These are phyloP conservation scores for Steinernema hermaphroditum DNA, from an alignment of 2,888 invertebrate genomes.

Conservation along the genomic window DNA sequence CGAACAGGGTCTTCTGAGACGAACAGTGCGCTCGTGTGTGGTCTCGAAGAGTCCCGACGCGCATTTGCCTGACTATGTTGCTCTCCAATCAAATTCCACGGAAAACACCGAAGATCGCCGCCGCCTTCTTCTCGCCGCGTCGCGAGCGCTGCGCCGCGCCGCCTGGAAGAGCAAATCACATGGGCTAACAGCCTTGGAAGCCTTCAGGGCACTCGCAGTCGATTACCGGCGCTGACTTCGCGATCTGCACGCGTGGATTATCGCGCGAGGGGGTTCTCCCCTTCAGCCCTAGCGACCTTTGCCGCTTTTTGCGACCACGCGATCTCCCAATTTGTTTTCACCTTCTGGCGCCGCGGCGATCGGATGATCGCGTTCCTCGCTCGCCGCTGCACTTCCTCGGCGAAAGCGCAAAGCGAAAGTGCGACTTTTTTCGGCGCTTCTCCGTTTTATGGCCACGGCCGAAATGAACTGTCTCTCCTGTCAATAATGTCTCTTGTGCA, in stretches of 20 bases:
- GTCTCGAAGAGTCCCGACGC: background rate
- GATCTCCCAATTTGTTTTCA: background rate
- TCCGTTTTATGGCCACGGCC: no score
- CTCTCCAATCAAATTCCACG: conserved; percentile 28
- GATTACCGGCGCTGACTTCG: background rate
- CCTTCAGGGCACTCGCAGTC: background rate
- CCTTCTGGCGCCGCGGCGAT: conserved; percentile 6
- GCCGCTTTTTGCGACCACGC: background rate
- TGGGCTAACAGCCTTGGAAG: conserved; percentile 11
- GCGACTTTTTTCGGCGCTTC: no score
- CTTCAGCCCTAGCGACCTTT: background rate
- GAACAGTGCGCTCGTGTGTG: background rate
- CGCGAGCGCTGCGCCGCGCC: background rate
- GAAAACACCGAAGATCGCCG: conserved; percentile 28
- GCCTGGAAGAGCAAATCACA: conserved; percentile 18
- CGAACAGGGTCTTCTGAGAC: no score
- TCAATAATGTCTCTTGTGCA: no score
- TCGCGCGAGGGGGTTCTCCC: background rate
- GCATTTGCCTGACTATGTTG: background rate
- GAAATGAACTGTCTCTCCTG: no score
- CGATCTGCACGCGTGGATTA: background rate
- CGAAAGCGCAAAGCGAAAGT: no score
- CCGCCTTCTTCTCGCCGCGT: conserved; percentile 16
- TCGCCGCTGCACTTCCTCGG: background rate
- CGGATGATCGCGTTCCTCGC: background rate